Percentiles rank a stretch among this genome's conserved stretches.
Conservation (phyloP, 2,797 vertebrate species). For the Spondyliosoma cantharus region DNA sequence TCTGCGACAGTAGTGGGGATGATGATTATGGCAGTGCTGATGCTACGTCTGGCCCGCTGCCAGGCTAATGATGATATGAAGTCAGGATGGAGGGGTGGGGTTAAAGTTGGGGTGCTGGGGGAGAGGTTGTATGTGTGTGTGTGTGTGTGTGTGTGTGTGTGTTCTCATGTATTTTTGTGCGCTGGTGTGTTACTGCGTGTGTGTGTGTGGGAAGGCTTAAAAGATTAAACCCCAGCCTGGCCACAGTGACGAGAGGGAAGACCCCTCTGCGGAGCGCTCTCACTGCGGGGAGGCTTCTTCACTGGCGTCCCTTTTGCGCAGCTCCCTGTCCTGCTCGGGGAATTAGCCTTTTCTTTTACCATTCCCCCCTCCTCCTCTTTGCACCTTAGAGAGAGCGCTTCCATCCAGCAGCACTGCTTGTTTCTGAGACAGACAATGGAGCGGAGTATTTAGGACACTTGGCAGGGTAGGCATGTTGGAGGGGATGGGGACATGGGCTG, state of each 20-base stretch:
- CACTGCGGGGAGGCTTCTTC: conserved; percentile 74
- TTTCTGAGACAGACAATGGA: conserved; percentile 79
- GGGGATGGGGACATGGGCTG: conserved; percentile 62
- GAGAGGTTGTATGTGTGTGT: conserved; percentile 8
- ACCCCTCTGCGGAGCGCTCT: conserved; percentile 67
- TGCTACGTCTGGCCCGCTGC: conserved; percentile 49
- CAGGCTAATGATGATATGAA: conserved; percentile 48
- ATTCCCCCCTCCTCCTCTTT: conserved; percentile 59
- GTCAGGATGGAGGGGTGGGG: conserved; percentile 8
- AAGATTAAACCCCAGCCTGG: conserved; percentile 77
- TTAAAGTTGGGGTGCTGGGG: conserved; percentile 42
- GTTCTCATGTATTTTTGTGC: conserved; percentile 21
- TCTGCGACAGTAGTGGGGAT: conserved; percentile 7
- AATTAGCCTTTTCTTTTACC: conserved; percentile 75
- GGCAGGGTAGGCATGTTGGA: conserved; percentile 68
- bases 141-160: conserved; percentile 9
- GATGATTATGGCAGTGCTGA: conserved; percentile 51
- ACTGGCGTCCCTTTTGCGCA: conserved; percentile 74
- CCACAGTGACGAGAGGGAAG: conserved; percentile 49
- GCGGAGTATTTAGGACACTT: conserved; percentile 82
- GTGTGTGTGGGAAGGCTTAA: conserved; percentile 65
- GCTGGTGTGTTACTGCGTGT: conserved; percentile 26
- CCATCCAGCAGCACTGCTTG: conserved; percentile 62
- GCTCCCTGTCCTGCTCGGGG: conserved; percentile 74
- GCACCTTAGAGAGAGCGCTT: conserved; percentile 66